Percentiles rank a stretch among this genome's conserved stretches.
Conservation (phyloP, 2,113 vertebrate genomes). For the Tachysurus fulvidraco region DNA sequence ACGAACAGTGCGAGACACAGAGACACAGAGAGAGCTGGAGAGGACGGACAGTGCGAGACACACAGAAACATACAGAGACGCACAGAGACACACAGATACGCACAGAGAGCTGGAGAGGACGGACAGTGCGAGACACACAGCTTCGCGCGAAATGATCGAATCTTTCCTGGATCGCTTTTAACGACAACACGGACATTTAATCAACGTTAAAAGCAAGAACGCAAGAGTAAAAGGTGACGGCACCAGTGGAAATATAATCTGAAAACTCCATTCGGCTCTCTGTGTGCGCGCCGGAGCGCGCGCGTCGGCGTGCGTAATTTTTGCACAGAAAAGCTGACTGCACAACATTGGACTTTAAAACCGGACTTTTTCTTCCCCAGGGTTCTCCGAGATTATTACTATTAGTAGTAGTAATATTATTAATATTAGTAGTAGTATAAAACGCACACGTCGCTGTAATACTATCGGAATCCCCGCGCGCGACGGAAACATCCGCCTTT, state of each 20-base stretch:
- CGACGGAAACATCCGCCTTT: constrained; percentile 56
- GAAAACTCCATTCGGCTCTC: constrained; percentile 73
- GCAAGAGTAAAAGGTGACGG: constrained; percentile 45
- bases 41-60: not conserved
- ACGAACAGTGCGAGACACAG: not conserved
- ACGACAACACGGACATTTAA: constrained; percentile 12
- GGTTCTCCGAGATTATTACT: not conserved
- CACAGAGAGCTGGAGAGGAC: not conserved
- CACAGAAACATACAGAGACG: not conserved
- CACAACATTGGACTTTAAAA: constrained; percentile 19
- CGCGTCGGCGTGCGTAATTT: not conserved
- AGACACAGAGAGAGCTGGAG: not conserved
- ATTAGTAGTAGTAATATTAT: not conserved
- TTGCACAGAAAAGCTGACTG: constrained; percentile 29
- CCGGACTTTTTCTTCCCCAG: not conserved
- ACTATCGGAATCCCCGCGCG: constrained; percentile 53
- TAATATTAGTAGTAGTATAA: not conserved
- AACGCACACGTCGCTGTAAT: not conserved
- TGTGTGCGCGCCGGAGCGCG: not conserved
- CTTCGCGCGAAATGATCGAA: constrained; percentile 34
- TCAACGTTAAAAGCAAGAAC: constrained; percentile 40
- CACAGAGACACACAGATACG: not conserved
- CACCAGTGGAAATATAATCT: constrained; percentile 78
- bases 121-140: not conserved
- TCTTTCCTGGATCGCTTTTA: not conserved